A percentile compares a stretch with the other conserved stretches of the same genome.
These are phyloP conservation scores for Sarcophaga peregrina DNA, from an alignment of 1,140 invertebrate genomes.

Conservation along the genomic window DNA sequence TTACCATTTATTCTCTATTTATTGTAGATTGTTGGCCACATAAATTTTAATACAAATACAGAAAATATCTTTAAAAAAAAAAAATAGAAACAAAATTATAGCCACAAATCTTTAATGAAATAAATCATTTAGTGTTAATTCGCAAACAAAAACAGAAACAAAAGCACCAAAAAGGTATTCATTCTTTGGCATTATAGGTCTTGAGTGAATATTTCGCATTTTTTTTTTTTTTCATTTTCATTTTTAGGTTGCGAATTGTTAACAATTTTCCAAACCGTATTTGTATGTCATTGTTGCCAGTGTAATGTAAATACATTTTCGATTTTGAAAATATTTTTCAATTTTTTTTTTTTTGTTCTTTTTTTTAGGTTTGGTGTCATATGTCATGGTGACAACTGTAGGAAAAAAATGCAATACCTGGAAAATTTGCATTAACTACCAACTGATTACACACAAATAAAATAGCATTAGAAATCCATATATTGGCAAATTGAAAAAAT, in stretches of 20 bases:
- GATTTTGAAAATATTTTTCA: too few relatives aligned
- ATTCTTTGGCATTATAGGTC: background rate
- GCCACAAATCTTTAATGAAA: slow-evolving; percentile 35
- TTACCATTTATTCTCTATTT: slow-evolving; percentile 29
- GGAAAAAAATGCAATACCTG: background rate
- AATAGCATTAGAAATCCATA: too few relatives aligned
- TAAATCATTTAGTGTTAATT: slow-evolving; percentile 38
- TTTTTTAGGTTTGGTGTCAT: slow-evolving; percentile 14
- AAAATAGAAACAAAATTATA: background rate
- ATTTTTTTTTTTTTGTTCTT: background rate
- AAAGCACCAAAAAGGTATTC: background rate
- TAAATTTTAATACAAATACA: slow-evolving; percentile 7
- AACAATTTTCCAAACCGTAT: background rate
- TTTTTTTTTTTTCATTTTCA: background rate
- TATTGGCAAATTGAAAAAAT: background rate
- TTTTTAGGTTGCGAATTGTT: slow-evolving; percentile 9
- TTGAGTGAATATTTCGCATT: background rate
- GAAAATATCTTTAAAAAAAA: background rate
- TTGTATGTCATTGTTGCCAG: background rate
- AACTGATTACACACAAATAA: too few relatives aligned
- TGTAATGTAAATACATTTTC: too few relatives aligned
- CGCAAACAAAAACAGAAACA: background rate
- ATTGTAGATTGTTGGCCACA: background rate
- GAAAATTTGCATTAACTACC: background rate
- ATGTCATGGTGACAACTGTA: background rate